These are phyloP conservation scores for Heloderma charlesbogerti DNA, from an alignment of 2,113 vertebrate genomes.

Conservation along the genomic window DNA sequence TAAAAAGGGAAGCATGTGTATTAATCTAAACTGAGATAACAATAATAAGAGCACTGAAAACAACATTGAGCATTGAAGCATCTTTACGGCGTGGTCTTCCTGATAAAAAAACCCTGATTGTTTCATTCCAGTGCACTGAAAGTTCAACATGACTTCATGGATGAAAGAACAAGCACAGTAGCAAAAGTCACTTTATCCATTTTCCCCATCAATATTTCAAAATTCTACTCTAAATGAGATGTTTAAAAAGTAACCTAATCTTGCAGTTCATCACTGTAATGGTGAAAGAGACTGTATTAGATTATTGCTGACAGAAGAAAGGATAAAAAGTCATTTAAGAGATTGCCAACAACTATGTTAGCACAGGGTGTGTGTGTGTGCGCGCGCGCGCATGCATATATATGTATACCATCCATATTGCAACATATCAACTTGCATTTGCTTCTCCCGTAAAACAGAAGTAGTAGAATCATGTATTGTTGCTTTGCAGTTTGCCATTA, in stretches of 20 bases:
- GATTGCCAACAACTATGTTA: slow-evolving; percentile 36
- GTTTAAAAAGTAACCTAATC: slow-evolving; percentile 34
- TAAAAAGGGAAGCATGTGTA: background rate
- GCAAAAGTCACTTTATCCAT: slow-evolving; percentile 11
- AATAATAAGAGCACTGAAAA: background rate
- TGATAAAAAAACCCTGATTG: slow-evolving; percentile 17
- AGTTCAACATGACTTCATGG: background rate
- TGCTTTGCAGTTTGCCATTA: background rate
- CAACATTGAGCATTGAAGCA: slow-evolving; percentile 20
- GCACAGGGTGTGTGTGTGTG: slow-evolving; percentile 25
- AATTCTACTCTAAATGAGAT: slow-evolving; percentile 42
- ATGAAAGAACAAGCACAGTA: slow-evolving; percentile 40
- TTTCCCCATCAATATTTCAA: slow-evolving; percentile 32
- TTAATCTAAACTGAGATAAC: background rate
- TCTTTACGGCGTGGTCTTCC: slow-evolving; percentile 25
- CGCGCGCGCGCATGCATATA: background rate
- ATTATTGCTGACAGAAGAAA: slow-evolving; percentile 33
- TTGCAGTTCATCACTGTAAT: slow-evolving; percentile 25
- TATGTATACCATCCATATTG: slow-evolving; percentile 28
- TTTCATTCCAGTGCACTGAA: slow-evolving; percentile 13
- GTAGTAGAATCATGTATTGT: background rate
- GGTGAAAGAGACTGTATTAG: slow-evolving; percentile 19
- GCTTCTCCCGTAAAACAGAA: slow-evolving; percentile 14
- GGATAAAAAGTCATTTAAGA: slow-evolving; percentile 36
- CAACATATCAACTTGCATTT: background rate